These are phyloP conservation scores for Cephalopachus bancanus DNA, from an alignment of 2,797 vertebrate species.

Conservation along the genomic window DNA sequence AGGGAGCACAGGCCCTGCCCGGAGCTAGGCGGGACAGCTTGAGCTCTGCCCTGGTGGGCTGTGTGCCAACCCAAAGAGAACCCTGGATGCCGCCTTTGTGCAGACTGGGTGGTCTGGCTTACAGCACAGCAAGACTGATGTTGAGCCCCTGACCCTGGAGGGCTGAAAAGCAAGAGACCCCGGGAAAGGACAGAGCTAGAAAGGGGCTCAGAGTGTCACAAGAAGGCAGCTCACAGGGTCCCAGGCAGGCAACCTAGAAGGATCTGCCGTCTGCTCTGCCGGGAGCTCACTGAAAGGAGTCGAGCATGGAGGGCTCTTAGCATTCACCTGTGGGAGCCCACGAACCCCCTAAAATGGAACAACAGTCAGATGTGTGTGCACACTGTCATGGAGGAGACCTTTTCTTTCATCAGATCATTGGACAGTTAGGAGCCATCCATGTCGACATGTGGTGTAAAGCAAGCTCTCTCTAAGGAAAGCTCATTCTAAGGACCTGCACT, in stretches of 20 bases:
- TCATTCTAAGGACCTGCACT: not conserved
- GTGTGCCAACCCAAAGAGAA: not conserved
- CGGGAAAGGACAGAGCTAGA: not conserved
- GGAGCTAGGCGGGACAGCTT: no score
- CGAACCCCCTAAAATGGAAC: not conserved
- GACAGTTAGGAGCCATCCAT: not conserved
- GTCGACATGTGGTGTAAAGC: not conserved
- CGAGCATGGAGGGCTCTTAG: not conserved
- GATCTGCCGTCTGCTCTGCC: no score
- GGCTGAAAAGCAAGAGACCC: not conserved
- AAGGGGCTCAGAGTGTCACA: not conserved
- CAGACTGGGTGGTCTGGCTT: not conserved
- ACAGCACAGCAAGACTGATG: not conserved
- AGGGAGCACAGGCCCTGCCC: no score
- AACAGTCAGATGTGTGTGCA: not conserved
- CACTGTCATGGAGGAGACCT: not conserved
- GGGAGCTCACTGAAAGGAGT: not conserved
- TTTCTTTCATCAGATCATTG: slow-evolving; percentile 26
- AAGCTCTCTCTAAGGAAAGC: slow-evolving; percentile 10
- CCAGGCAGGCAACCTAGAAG: no score
- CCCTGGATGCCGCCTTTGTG: not conserved
- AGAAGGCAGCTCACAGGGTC: not conserved
- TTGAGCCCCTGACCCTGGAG: not conserved
- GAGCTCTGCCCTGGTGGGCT: not conserved
- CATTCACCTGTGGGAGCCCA: not conserved